Evolutionary conservation across 2,113 vertebrate species (phyloP), one percentile per base, ranked within the genome.

Genomic region (Anolis sagrei): DNA sequence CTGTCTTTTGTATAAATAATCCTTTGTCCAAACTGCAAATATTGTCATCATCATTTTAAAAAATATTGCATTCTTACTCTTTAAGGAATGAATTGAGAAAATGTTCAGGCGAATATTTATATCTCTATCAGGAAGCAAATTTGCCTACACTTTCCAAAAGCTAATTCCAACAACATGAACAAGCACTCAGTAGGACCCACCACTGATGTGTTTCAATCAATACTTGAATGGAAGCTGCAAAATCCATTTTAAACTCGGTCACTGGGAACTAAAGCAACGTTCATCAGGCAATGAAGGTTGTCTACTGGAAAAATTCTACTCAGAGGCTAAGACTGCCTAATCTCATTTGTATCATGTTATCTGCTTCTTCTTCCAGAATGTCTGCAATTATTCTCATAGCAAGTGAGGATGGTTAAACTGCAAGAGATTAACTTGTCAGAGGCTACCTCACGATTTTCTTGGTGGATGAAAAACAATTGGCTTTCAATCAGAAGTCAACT

Each of bases 231-330:
- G 76, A 90, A 89, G 54, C 86, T 76, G 64, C 34, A 80, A 68
- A 70, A 82, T 66, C 83, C 81, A 5, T 87, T 89, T 89, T 89
- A 82, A 91, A 92, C 90, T 76, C 84, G 92, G 90, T 87, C 89
- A 93, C 9, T 81, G 75, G 84, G 76, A 93, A 90, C 92, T 85
- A 91, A 82, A 88, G 66, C 77, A 79, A 51, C 76, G 82, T 79
- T 62, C 79, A 87, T 82, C 74, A 79, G 79, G 84, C 0, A 86
- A 77, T 7, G 86, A 88, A 82, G 54, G 2, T 21, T 62, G 23
- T 44, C 54, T 74, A 74, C 29, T 73, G 81, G 69, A 77, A 89
- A 91, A 79, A 0, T 27, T 49, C n/a, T 36, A 70, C 9, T 44
- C 70, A 10, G 23, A 64, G 19, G 48, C 29, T 58, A 32, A 8